These are phyloP conservation scores for Geophilus truncorum DNA, from an alignment of 2,888 invertebrate genomes.

Conservation along the genomic window DNA sequence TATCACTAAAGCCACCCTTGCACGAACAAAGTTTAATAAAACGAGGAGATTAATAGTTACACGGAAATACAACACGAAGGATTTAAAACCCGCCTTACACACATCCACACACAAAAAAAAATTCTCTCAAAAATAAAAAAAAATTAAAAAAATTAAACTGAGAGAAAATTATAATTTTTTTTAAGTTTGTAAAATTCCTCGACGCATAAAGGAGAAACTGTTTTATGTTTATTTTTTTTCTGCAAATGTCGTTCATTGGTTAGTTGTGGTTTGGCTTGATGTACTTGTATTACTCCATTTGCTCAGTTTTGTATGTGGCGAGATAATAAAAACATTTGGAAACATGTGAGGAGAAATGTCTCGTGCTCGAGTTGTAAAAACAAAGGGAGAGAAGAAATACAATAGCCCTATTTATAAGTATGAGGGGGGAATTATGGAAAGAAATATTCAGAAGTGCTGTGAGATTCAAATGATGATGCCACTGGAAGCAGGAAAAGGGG, in stretches of 20 bases:
- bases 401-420: conserved; percentile 7
- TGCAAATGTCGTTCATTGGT: neutral
- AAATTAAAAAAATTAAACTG: too few species aligned
- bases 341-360: conserved; percentile 16
- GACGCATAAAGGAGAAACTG: too few species aligned
- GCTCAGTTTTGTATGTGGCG: neutral
- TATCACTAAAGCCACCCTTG: too few species aligned
- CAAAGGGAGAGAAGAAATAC: neutral
- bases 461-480: neutral
- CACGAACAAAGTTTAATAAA: too few species aligned
- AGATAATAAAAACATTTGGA: conserved; percentile 6
- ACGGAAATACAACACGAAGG: too few species aligned
- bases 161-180: too few species aligned
- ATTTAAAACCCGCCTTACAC: too few species aligned
- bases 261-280: neutral
- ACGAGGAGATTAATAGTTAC: too few species aligned
- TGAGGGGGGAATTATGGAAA: conserved; percentile 1
- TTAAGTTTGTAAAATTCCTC: too few species aligned
- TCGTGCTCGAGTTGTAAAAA: neutral
- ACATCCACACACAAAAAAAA: too few species aligned
- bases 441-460: neutral
- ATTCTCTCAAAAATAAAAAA: too few species aligned
- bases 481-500: neutral
- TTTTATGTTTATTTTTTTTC: too few species aligned
- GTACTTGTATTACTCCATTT: neutral